Conservation (phyloP, 2,797 vertebrate genomes). For the Micrastur ruficollis region DNA sequence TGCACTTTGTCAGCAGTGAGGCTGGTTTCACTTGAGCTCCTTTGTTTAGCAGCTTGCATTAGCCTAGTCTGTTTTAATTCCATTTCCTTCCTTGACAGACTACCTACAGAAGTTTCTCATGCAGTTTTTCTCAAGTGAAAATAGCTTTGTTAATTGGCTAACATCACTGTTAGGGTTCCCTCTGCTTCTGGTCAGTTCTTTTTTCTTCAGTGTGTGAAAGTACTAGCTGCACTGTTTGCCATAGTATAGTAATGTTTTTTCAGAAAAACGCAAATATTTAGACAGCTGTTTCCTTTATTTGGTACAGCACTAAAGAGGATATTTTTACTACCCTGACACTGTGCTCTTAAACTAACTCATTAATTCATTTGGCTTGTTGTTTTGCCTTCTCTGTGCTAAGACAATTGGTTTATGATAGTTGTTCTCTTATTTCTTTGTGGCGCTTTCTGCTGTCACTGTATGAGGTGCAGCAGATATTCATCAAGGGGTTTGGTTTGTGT, state of each 20-base stretch:
- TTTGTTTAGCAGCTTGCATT: not conserved
- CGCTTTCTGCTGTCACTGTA: not conserved
- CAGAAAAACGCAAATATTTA: constrained; percentile 70
- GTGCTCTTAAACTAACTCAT: constrained; percentile 6
- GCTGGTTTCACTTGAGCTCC: not conserved
- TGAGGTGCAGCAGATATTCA: not conserved
- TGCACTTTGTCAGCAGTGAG: not conserved
- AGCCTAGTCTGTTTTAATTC: not conserved
- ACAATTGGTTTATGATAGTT: not conserved
- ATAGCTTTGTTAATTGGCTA: not conserved
- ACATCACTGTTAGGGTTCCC: not conserved
- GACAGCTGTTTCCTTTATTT: constrained; percentile 73
- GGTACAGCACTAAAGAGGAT: constrained; percentile 43
- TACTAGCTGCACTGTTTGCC: not conserved
- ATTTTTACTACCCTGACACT: constrained; percentile 54
- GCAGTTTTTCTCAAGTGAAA: not conserved
- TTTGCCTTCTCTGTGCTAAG: not conserved
- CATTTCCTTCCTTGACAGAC: not conserved
- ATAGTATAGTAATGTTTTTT: constrained; percentile 49
- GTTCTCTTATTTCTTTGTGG: not conserved
- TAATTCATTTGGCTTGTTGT: constrained; percentile 25
- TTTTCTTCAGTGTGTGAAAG: not conserved
- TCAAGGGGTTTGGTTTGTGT: not conserved
- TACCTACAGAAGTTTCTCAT: not conserved
- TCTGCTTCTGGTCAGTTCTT: not conserved